Conservation (phyloP, 2,797 vertebrate genomes). For the Amphiprion clarkii region DNA sequence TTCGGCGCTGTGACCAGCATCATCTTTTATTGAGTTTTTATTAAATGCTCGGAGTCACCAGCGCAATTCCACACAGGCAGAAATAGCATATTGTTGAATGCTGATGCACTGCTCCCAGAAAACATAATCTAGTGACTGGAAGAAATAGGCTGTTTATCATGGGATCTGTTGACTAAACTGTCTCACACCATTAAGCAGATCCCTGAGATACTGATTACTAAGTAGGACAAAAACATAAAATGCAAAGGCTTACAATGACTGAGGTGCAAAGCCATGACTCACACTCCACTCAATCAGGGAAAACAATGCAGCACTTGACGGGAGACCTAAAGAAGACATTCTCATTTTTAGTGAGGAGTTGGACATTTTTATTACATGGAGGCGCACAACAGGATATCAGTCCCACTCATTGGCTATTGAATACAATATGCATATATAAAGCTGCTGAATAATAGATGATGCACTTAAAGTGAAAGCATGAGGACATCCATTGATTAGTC, state of each 20-base stretch:
- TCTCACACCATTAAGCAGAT: constrained; percentile 76
- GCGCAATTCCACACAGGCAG: constrained; percentile 57
- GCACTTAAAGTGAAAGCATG: constrained; percentile 77
- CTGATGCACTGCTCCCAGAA: constrained; percentile 54
- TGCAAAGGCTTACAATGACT: constrained; percentile 65
- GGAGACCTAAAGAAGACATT: constrained; percentile 24
- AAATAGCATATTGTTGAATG: constrained; percentile 70
- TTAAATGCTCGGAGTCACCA: constrained; percentile 74
- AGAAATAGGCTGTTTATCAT: constrained; percentile 70
- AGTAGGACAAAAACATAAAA: constrained; percentile 61
- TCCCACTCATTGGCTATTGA: constrained; percentile 58
- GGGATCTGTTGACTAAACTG: constrained; percentile 74
- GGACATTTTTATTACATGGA: constrained; percentile 56
- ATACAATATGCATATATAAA: constrained; percentile 71
- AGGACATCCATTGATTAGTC: constrained; percentile 73
- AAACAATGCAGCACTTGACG: constrained; percentile 46
- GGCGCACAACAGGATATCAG: constrained; percentile 47
- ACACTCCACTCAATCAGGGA: constrained; percentile 40
- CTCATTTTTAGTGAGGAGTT: constrained; percentile 24
- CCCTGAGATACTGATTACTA: constrained; percentile 71
- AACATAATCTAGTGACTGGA: constrained; percentile 64
- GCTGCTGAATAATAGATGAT: constrained; percentile 80
- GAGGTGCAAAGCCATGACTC: constrained; percentile 48
- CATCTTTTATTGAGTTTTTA: constrained; percentile 77
- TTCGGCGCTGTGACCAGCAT: constrained; percentile 57